phyloP scores from a whole-genome alignment of 2,113 vertebrate genomes.

The Xiphophorus couchianus region DNA sequence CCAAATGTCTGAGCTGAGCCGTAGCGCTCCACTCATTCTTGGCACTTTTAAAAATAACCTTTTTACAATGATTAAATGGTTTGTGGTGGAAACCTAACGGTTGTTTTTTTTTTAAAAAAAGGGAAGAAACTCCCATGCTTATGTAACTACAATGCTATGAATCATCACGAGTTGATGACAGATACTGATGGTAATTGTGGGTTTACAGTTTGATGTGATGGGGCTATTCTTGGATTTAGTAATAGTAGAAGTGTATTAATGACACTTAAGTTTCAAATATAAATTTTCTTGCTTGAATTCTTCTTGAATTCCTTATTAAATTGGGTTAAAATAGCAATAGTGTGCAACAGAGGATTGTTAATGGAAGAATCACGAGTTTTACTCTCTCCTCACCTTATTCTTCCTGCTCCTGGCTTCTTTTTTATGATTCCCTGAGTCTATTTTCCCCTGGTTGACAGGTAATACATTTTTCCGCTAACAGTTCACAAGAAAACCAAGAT shows the following conservation, averaged over 20 bases:
- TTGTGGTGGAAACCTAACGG: slow-evolving; percentile 27
- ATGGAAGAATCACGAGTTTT: slow-evolving; percentile 46
- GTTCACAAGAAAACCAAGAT: slow-evolving; percentile 19
- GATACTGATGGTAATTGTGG: slow-evolving; percentile 67
- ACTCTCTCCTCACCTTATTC: slow-evolving; percentile 42
- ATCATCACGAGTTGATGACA: slow-evolving; percentile 59
- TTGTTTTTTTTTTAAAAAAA: neutral
- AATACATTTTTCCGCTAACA: slow-evolving; percentile 41
- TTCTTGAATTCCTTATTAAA: slow-evolving; percentile 55
- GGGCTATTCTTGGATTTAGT: slow-evolving; percentile 56
- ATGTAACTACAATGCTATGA: slow-evolving; percentile 56
- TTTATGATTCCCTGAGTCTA: slow-evolving; percentile 25
- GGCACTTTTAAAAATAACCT: slow-evolving; percentile 10
- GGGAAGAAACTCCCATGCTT: slow-evolving; percentile 51
- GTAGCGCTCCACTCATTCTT: slow-evolving; percentile 1
- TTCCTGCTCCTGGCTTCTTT: slow-evolving; percentile 35
- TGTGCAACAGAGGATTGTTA: slow-evolving; percentile 27
- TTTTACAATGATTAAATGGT: slow-evolving; percentile 29
- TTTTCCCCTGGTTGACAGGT: slow-evolving; percentile 16
- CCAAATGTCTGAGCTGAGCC: slow-evolving; percentile 32
- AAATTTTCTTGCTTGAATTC: slow-evolving; percentile 68
- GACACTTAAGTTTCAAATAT: slow-evolving; percentile 58
- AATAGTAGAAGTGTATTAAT: slow-evolving; percentile 62
- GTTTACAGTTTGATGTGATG: slow-evolving; percentile 52
- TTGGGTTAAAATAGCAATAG: slow-evolving; percentile 39